A percentile compares a stretch with the other conserved stretches of the same genome.
Evolutionary conservation across 2,113 vertebrate species (phyloP).

Genomic region (Eurypyga helias): DNA sequence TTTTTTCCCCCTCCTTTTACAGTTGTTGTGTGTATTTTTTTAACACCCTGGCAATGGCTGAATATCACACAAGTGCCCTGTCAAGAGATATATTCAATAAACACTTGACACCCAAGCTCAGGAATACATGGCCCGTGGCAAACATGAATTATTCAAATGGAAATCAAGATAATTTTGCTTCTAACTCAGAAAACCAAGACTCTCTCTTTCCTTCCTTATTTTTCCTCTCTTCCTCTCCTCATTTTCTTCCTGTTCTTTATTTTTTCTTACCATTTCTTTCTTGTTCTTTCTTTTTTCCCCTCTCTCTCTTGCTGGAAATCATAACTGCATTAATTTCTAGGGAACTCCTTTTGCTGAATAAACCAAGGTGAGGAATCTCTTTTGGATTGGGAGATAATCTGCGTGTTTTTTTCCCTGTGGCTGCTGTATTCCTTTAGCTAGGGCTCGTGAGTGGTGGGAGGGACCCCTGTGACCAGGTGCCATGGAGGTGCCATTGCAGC

Average conservation of each 20-base stretch:
- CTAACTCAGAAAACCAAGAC: constrained; percentile 74
- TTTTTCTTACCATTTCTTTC: not conserved
- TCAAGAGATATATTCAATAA: constrained; percentile 78
- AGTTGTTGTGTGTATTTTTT: constrained; percentile 66
- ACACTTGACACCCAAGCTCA: constrained; percentile 78
- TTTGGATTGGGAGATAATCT: not conserved
- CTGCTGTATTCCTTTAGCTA: not conserved
- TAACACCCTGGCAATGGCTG: constrained; percentile 50
- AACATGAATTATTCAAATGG: constrained; percentile 79
- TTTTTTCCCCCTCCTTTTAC: not conserved
- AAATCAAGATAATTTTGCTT: constrained; percentile 81
- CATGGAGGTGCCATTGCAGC: not conserved
- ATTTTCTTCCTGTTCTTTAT: not conserved
- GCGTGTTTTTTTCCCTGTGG: not conserved
- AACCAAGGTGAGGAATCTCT: not conserved
- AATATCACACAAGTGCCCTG: constrained; percentile 73
- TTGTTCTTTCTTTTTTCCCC: not conserved
- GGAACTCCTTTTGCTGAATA: not conserved
- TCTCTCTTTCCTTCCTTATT: constrained; percentile 56
- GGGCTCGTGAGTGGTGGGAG: not conserved
- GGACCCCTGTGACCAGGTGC: not conserved
- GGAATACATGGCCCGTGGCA: constrained; percentile 79
- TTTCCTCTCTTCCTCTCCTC: constrained; percentile 13
- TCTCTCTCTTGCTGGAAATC: not conserved
- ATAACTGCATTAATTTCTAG: not conserved